A percentile compares a stretch with the other conserved stretches of the same genome.
Conservation (phyloP, 2,113 vertebrate genomes). For the Anolis sagrei region DNA sequence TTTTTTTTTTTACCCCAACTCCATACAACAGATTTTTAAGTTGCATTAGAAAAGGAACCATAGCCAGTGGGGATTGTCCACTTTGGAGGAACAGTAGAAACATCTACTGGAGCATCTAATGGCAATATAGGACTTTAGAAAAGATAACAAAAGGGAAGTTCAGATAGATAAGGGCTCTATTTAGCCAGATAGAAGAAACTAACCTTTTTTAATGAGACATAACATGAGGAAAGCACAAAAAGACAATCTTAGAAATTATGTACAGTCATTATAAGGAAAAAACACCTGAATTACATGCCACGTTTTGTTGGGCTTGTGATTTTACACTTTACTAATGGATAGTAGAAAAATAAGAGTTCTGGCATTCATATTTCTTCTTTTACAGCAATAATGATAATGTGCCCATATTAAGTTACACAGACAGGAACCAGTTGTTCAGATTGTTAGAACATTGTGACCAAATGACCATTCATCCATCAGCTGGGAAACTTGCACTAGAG, state of each 20-base stretch:
- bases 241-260: not conserved
- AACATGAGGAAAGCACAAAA: not conserved
- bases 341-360: too few relatives aligned
- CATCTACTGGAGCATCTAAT: not conserved
- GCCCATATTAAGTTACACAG: too few relatives aligned
- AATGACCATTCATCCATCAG: too few relatives aligned
- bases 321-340: not conserved
- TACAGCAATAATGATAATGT: too few relatives aligned
- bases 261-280: not conserved
- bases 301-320: not conserved
- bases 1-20: not conserved
- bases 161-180: not conserved
- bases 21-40: too few relatives aligned
- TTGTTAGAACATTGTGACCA: too few relatives aligned
- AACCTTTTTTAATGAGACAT: not conserved
- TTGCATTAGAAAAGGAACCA: too few relatives aligned
- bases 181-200: not conserved
- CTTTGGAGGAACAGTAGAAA: too few relatives aligned
- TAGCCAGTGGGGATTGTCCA: too few relatives aligned
- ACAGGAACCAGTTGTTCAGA: too few relatives aligned
- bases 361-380: too few relatives aligned
- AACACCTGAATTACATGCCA: not conserved
- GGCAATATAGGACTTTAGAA: not conserved
- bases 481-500: too few relatives aligned
- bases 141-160: not conserved